Percentiles rank a stretch among this genome's conserved stretches.
These are phyloP conservation scores for Pseudomyrmex gracilis DNA, from an alignment of 1,140 invertebrate genomes.

Conservation along the genomic window DNA sequence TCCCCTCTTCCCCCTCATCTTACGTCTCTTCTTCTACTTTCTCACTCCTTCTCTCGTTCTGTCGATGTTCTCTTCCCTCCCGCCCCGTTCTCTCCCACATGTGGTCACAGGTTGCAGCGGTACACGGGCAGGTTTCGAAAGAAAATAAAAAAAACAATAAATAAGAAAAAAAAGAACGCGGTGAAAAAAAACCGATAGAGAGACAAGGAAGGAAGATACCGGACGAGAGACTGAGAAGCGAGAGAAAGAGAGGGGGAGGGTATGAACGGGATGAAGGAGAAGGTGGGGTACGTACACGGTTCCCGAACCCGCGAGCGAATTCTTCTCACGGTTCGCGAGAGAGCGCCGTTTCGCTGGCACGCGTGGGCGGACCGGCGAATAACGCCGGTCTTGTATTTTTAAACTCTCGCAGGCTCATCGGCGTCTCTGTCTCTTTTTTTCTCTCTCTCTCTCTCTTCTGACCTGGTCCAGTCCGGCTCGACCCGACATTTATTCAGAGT, in stretches of 20 bases:
- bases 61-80: too few species aligned
- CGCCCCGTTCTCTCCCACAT: not conserved
- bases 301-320: constrained; percentile 74
- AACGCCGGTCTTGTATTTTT: constrained; percentile 77
- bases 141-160: constrained; percentile 28
- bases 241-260: not conserved
- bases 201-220: not conserved
- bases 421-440: constrained; percentile 26
- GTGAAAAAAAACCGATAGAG: not conserved
- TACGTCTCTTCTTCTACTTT: not conserved
- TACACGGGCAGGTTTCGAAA: constrained; percentile 49
- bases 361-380: constrained; percentile 78
- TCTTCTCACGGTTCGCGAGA: constrained; percentile 78
- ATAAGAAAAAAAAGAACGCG: too few species aligned
- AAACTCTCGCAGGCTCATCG: constrained; percentile 69
- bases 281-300: constrained; percentile 38
- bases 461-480: too few species aligned
- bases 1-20: not conserved
- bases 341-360: constrained; percentile 69
- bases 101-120: constrained; percentile 65
- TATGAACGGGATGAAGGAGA: not conserved
- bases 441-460: too few species aligned
- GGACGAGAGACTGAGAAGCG: not conserved
- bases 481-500: too few species aligned
- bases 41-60: not conserved